A percentile compares a stretch with the other conserved stretches of the same genome.
These are phyloP conservation scores for Flexamia atlantica DNA, from an alignment of 2,888 invertebrate species.

Conservation along the genomic window DNA sequence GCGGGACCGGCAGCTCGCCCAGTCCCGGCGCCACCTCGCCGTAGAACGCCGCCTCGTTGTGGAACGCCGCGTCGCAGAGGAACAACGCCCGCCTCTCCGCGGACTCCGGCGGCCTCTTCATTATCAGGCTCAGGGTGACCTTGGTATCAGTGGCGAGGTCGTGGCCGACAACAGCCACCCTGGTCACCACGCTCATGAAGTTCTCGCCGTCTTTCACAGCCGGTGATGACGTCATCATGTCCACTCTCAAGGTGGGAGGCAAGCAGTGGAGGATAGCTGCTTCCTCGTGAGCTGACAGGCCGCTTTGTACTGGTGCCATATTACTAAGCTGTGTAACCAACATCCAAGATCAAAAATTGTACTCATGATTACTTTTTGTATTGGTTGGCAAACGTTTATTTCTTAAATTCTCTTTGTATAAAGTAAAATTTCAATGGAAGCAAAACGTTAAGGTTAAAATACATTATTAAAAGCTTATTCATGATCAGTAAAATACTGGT, in stretches of 20 bases:
- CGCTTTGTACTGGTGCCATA: conserved; percentile 30
- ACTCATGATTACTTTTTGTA: no score
- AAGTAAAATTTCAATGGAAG: no score
- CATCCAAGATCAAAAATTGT: no score
- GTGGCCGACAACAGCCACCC: background rate
- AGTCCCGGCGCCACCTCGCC: conserved; percentile 64
- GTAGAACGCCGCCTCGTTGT: conserved; percentile 67
- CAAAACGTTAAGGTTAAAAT: no score
- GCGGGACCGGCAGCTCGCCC: conserved; percentile 67
- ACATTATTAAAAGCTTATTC: no score
- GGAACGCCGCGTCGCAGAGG: conserved; percentile 68
- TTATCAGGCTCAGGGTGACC: conserved; percentile 21
- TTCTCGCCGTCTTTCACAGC: conserved; percentile 50
- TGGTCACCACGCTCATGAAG: conserved; percentile 53
- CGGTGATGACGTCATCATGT: conserved; percentile 36
- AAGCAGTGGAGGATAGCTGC: background rate
- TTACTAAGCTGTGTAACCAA: background rate
- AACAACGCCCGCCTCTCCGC: conserved; percentile 61
- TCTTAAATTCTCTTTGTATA: no score
- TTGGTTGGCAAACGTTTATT: no score
- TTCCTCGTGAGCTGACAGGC: background rate
- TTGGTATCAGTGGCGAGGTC: conserved; percentile 31
- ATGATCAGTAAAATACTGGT: no score
- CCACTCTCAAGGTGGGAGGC: background rate
- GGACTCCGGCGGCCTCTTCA: conserved; percentile 37